A percentile compares a stretch with the other conserved stretches of the same genome.
These are phyloP conservation scores for Leptoteleia sp. DNA, from an alignment of 1,140 invertebrate genomes.

Conservation along the genomic window DNA sequence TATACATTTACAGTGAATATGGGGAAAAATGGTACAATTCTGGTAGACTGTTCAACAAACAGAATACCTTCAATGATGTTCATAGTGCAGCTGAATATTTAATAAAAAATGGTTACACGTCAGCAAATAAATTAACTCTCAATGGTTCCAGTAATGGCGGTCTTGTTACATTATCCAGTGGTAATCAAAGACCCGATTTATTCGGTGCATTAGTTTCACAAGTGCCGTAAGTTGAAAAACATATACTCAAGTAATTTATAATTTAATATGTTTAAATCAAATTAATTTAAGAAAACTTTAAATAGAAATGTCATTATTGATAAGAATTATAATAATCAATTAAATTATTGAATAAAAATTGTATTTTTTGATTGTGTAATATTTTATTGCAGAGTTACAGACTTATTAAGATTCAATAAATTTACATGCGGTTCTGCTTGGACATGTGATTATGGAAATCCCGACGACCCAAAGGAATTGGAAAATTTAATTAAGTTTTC, in stretches of 20 bases:
- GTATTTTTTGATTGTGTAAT: too few relatives aligned
- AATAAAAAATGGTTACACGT: constrained; percentile 91
- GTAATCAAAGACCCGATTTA: constrained; percentile 97
- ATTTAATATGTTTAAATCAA: too few relatives aligned
- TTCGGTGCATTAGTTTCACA: constrained; percentile 95
- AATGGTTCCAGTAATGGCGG: constrained; percentile 99
- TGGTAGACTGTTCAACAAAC: constrained; percentile 95
- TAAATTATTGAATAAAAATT: too few relatives aligned
- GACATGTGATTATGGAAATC: constrained; percentile 97
- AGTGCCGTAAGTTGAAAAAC: constrained; percentile 89
- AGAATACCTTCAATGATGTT: constrained; percentile 99
- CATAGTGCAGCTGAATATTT: constrained; percentile 95
- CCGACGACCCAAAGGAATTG: constrained; percentile 94
- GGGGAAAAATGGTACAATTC: constrained; percentile 98
- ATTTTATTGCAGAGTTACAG: constrained; percentile 89
- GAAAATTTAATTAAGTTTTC: constrained; percentile 95
- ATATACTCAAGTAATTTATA: too few relatives aligned
- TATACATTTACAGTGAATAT: constrained; percentile 95
- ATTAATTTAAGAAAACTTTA: too few relatives aligned
- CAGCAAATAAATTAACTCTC: constrained; percentile 88
- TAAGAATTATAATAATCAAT: too few relatives aligned
- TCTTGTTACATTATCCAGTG: constrained; percentile 93
- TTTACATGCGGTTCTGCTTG: constrained; percentile 99
- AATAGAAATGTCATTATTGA: too few relatives aligned
- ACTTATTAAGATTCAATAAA: constrained; percentile 98